phyloP scores from a whole-genome alignment of 2,888 invertebrate genomes.

The Parascotia fuliginaria region DNA sequence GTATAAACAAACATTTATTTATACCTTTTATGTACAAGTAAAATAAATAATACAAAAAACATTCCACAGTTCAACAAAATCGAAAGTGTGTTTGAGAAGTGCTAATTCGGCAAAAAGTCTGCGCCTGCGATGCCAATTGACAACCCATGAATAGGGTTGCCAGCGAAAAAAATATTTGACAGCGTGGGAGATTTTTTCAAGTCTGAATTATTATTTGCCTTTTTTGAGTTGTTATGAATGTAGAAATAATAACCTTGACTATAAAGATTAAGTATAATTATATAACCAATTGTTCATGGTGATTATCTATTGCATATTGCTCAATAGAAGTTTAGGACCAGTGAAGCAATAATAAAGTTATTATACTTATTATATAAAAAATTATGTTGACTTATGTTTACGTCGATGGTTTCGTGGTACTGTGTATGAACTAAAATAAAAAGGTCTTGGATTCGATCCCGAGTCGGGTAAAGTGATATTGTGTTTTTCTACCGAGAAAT shows the following conservation, averaged over 20 bases:
- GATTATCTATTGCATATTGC: conserved; percentile 32
- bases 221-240: neutral
- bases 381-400: too few relatives aligned
- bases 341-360: conserved; percentile 23
- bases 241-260: conserved; percentile 22
- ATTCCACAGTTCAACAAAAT: conserved; percentile 57
- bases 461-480: too few relatives aligned
- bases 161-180: conserved; percentile 1
- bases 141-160: conserved; percentile 31
- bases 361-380: too few relatives aligned
- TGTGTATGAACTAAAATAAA: too few relatives aligned
- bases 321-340: conserved; percentile 25
- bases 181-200: neutral
- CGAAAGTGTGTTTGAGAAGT: conserved; percentile 67
- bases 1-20: conserved; percentile 19
- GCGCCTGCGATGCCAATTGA: conserved; percentile 26
- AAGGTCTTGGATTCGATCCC: too few relatives aligned
- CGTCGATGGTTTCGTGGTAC: too few relatives aligned
- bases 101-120: conserved; percentile 62
- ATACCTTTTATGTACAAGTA: conserved; percentile 23
- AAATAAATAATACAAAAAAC: conserved; percentile 39
- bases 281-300: conserved; percentile 22
- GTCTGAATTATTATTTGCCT: neutral
- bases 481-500: too few relatives aligned
- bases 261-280: conserved; percentile 29